A percentile compares a stretch with the other conserved stretches of the same genome.
Conservation (phyloP, 1,140 invertebrate species). For the Aphis craccivora region DNA sequence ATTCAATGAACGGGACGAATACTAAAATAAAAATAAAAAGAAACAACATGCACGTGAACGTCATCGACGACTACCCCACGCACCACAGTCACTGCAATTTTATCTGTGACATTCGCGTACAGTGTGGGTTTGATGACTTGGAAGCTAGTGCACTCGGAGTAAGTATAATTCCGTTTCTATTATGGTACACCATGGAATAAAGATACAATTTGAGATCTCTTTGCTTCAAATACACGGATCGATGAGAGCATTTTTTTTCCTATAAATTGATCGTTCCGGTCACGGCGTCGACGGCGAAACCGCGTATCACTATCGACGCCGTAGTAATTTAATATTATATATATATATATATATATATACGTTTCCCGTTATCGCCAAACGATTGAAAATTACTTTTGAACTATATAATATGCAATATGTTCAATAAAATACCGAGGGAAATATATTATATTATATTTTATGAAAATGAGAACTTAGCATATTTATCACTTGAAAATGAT, state of each 20-base stretch:
- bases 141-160: background rate
- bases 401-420: conserved; percentile 1
- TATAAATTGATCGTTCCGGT: background rate
- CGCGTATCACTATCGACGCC: background rate
- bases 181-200: no score
- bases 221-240: background rate
- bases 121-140: background rate
- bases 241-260: background rate
- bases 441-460: conserved; percentile 21
- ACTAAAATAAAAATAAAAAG: background rate
- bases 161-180: background rate
- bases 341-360: background rate
- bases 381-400: background rate
- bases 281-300: background rate
- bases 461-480: conserved; percentile 11
- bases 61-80: background rate
- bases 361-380: background rate
- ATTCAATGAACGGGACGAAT: background rate
- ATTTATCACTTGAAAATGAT: conserved; percentile 17
- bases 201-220: background rate
- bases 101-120: background rate
- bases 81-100: background rate
- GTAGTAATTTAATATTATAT: background rate
- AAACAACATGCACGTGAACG: background rate
- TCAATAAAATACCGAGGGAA: background rate